Conservation (phyloP, 2,888 invertebrate genomes). For the Oegoconia quadripuncta region DNA sequence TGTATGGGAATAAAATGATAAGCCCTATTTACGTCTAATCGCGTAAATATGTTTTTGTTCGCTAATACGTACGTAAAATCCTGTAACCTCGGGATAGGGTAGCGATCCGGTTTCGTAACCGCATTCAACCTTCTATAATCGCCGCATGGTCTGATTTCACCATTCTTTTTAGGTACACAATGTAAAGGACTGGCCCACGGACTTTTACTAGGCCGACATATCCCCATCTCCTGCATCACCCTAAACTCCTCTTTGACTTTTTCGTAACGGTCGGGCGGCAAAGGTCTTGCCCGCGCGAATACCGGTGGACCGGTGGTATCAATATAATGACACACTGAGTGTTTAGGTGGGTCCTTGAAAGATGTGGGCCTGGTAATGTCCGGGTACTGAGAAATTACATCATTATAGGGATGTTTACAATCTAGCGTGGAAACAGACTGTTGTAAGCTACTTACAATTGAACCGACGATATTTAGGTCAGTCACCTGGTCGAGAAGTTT, state of each 20-base stretch:
- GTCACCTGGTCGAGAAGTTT: constrained; percentile 21
- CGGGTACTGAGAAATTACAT: constrained; percentile 14
- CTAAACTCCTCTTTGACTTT: not conserved
- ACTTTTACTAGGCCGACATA: constrained; percentile 1
- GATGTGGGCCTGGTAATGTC: constrained; percentile 21
- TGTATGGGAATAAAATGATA: constrained; percentile 43
- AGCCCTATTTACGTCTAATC: constrained; percentile 31
- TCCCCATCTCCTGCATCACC: not conserved
- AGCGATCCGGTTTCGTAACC: constrained; percentile 11
- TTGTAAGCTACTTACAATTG: constrained; percentile 6
- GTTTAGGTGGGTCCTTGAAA: constrained; percentile 18
- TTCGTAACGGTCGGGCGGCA: constrained; percentile 2
- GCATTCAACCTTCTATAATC: constrained; percentile 17
- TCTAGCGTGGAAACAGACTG: not conserved
- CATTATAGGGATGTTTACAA: constrained; percentile 11
- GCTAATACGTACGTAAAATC: constrained; percentile 2
- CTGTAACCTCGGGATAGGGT: constrained; percentile 7
- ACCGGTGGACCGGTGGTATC: constrained; percentile 4
- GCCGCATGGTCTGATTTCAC: constrained; percentile 12
- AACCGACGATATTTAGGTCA: constrained; percentile 10
- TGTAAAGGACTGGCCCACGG: constrained; percentile 15
- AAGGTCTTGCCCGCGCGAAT: too few relatives aligned
- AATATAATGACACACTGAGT: constrained; percentile 8
- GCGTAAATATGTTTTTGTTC: not conserved
- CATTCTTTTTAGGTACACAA: constrained; percentile 15